A percentile compares a stretch with the other conserved stretches of the same genome.
These are phyloP conservation scores for Melanocharis versteri DNA, from an alignment of 2,113 vertebrate genomes.

Conservation along the genomic window DNA sequence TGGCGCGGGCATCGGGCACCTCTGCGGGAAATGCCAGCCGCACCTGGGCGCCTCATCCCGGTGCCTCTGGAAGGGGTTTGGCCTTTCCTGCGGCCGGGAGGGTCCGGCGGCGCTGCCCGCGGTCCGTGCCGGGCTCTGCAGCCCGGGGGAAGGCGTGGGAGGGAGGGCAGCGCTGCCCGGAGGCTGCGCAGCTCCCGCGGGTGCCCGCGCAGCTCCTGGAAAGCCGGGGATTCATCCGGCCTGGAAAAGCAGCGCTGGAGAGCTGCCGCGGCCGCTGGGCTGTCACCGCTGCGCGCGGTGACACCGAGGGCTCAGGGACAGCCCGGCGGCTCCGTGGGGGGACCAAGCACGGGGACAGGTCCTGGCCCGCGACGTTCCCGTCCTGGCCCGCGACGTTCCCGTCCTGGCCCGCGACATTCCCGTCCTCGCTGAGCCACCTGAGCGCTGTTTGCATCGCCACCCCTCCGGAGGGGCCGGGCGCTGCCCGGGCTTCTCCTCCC, in stretches of 20 bases:
- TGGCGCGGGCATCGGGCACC: background rate
- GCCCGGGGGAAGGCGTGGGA: background rate
- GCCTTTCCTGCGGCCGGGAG: background rate
- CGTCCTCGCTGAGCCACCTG: background rate
- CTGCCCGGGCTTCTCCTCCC: background rate
- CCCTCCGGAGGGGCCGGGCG: accelerated
- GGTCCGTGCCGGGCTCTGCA: accelerated
- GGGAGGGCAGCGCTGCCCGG: background rate
- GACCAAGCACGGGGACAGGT: accelerated
- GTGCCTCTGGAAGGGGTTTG: accelerated
- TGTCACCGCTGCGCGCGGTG: background rate
- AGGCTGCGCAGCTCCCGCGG: background rate
- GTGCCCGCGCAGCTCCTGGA: background rate
- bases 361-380: background rate
- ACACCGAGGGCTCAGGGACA: accelerated
- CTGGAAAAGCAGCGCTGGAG: background rate
- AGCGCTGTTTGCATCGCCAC: accelerated
- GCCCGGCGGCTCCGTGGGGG: accelerated
- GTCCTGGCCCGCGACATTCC: background rate
- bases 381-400: background rate
- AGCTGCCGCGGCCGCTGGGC: background rate
- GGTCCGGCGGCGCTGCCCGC: background rate
- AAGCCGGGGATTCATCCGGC: background rate
- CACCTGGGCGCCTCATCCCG: background rate
- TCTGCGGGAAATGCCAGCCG: accelerated